phyloP scores from a whole-genome alignment of 2,797 vertebrate genomes.

The Nyctibius grandis region DNA sequence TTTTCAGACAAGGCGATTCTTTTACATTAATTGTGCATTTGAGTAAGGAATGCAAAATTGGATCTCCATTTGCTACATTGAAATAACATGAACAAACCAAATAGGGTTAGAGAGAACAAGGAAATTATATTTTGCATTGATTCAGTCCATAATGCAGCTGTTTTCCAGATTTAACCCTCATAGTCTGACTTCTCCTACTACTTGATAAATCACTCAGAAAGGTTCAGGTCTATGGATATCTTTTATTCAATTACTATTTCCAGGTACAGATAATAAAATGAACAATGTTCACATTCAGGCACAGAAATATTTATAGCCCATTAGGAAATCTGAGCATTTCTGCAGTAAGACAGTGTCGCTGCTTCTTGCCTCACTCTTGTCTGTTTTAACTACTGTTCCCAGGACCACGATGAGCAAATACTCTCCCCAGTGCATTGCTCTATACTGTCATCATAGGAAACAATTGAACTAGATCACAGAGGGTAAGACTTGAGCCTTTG shows the following conservation, averaged over 20 bases:
- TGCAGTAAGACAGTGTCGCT: neutral
- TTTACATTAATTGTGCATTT: neutral
- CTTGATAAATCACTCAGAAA: constrained; percentile 32
- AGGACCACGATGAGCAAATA: neutral
- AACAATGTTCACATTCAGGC: constrained; percentile 6
- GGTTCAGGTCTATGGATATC: neutral
- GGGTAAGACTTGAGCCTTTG: neutral
- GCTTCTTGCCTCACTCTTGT: neutral
- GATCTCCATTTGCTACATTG: neutral
- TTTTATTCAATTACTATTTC: constrained; percentile 2
- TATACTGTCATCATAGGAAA: neutral
- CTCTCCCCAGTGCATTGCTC: neutral
- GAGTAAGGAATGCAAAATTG: neutral
- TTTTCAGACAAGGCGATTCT: neutral
- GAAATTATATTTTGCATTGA: constrained; percentile 21
- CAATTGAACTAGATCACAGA: neutral
- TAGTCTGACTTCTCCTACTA: neutral
- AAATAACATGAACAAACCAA: constrained; percentile 17
- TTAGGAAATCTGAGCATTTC: neutral
- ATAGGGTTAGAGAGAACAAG: neutral
- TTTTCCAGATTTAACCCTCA: constrained; percentile 33
- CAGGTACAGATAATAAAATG: neutral
- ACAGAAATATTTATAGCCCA: neutral
- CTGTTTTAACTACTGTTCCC: neutral
- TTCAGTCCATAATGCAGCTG: neutral